Base-by-base conservation (phyloP, 2,888 invertebrate genomes). In the Lobophora halterata region DNA sequence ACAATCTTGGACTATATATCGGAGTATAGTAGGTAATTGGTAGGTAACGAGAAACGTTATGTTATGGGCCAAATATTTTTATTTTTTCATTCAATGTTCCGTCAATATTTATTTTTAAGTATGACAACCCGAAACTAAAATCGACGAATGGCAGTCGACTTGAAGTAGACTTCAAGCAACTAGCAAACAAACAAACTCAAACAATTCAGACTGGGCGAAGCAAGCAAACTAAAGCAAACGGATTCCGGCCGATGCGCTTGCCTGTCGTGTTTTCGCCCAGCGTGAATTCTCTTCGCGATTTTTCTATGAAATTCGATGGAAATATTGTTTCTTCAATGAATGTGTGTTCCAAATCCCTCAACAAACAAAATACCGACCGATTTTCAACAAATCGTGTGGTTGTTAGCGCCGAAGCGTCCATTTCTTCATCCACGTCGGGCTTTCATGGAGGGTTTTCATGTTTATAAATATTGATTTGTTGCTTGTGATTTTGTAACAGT, bases 401-500 rank as follows among this genome's bases (percentile, higher is more conserved):
- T 52, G 52, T 58, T 43, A 39, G 63, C 62, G 58, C 52, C 54
- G 46, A 59, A 55, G 55, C 53, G 45, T 49, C 45, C 45, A 59
- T 61, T 60, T 49, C 37, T 52, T 44, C 49, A 51, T 58, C n/a
- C n/a, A n/a, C n/a, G 56, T 61, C 52, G 40, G 53, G 53, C 58
- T 65, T 62, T 65, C 71, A 71, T 70, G 71, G 71, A 71, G 71
- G 71, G 76, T 77, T 69, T 79, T 74, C 70, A 68, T 87, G 86
- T 87, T 83, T 83, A 79, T 82, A 87, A 82, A 83, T 87, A 87
- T 87, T 87, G 86, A 87, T 87, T 82, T 81, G 78, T 78, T 73
- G 66, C 71, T 58, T 52, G 63, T 69, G 64, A 37, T 68, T 74
- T 71, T 64, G 52, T 63, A 64, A 30, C 14, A 18, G 39, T 40